Base-by-base conservation (phyloP, 2,888 invertebrate species). In the Matsumyia berberina region DNA sequence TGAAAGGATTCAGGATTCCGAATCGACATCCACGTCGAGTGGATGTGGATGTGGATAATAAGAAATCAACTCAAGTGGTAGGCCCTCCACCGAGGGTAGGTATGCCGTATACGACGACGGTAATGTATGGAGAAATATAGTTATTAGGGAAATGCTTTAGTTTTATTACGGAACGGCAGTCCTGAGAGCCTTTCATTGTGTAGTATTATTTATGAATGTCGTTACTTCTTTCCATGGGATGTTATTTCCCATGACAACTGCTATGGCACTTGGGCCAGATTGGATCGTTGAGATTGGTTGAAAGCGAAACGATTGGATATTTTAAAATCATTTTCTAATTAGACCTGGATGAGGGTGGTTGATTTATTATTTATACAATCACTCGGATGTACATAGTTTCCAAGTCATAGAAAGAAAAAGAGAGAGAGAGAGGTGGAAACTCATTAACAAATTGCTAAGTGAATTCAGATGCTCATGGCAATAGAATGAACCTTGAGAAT, bases 1-100 rank as follows among this genome's bases (percentile, higher is more conserved):
- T 72, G 53, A 77, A 82, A 72, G 58, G 77, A 77, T 82, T 70
- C 79, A 42, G 17, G 64, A 77, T 82, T 70, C 79, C 35, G 17
- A 64, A 64, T 58, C 42, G 44, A 33, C 24, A 24, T 24, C 24
- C 2, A 4, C 4, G 57, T 58, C 42, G 35, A 33, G 35, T 17
- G 46, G 46, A 57, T 64, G 35, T 17, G 46, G 46, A 57, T 64
- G 51, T 66, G 24, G 24, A 24, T 24, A 51, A 57, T 37, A 57
- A 46, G 35, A 44, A 74, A 46, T 64, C 74, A 31, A 64, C 15
- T 55, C 49, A 72, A 60, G 60, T 62, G 60, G 39, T 42, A 33
- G 67, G 51, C 58, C 6, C 64, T 44, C 9, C 11, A 2, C 6
- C 11, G 11, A n/a, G 29, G 24, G 37, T 24, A 19, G 6, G 15